Evolutionary conservation across 2,113 vertebrate species (phyloP), one percentile per base, ranked within the genome.

Genomic region (Chinchilla lanigera): DNA sequence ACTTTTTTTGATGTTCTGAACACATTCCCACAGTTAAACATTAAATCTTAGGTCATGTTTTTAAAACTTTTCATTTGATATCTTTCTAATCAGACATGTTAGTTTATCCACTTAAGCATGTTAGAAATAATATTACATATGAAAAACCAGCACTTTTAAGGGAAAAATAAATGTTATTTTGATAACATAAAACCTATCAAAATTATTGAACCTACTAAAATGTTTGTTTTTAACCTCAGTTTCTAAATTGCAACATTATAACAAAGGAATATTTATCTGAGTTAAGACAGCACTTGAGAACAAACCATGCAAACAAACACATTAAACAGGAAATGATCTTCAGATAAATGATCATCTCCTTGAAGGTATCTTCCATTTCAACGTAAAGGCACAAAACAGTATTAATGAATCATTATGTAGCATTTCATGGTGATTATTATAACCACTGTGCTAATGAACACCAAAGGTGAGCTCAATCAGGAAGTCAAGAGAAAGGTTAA

Each of bases 391-490:
- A 93, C 61, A 89, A 75, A 83, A 81, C 9, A 54, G 22, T 89
- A 86, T 89, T 89, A 86, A 90, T 86, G 69, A 94, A 77, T 89
- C 63, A 92, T 92, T 86, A 86, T 89, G 1, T 82, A 30, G 33
- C 52, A 89, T 77, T 95, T 96, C 77, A 92, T 82, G 41, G 26
- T 26, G 30, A 92, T 89, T 94, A 77, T 82, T 58, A 60, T 75
- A 96, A 92, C 58, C 56, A 89, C 56, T 56, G 86, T 94, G 73
- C 33, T 95, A 75, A 81, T 82, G 95, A 88, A 56, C 30, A 86
- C 77, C 91, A 96, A 95, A 97, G 52, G 54, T 83, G 82, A 75
- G 50, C 95, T 44, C 86, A 96, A 94, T 92, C 87, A 52, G 26
- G 69, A 30, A 93, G 30, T 80, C 30, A 65, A 16, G n/a, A 89